These are phyloP conservation scores for Hormiphora californensis DNA, from an alignment of 37 sponge, comb jelly and placozoan genomes.

Conservation along the genomic window DNA sequence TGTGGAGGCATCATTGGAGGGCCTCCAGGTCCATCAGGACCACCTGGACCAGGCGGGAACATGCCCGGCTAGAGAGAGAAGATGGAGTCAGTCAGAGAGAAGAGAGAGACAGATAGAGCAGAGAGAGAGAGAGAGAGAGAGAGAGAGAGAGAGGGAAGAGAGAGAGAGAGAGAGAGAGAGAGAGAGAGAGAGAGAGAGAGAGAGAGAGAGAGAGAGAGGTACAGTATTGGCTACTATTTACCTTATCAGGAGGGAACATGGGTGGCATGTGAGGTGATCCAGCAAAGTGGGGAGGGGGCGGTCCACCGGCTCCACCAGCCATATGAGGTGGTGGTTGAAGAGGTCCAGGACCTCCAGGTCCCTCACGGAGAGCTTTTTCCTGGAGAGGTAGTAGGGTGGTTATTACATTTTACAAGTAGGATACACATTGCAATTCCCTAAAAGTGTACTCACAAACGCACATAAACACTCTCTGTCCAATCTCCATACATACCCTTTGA, in stretches of 20 bases:
- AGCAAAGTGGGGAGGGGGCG: background rate
- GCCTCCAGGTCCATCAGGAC: background rate
- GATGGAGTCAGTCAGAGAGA: too few species aligned
- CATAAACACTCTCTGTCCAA: background rate
- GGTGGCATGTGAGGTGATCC: background rate
- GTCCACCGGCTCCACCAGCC: background rate
- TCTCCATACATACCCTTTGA: background rate
- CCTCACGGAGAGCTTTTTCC: constrained; percentile 34
- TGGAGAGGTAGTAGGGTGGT: background rate
- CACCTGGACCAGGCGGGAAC: constrained; percentile 47
- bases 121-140: too few species aligned
- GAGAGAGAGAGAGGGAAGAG: too few species aligned
- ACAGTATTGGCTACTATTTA: background rate
- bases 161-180: too few species aligned
- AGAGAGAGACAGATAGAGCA: too few species aligned
- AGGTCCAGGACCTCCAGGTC: background rate
- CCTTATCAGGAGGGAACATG: background rate
- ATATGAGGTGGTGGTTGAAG: background rate
- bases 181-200: too few species aligned
- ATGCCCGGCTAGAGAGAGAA: too few species aligned
- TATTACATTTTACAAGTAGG: too few species aligned
- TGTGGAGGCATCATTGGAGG: background rate
- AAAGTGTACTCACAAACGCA: background rate
- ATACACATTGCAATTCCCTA: too few species aligned
- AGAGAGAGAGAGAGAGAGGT: too few species aligned